Conservation (phyloP, 2,888 invertebrate genomes). For the Leptinotarsa tumamoca region DNA sequence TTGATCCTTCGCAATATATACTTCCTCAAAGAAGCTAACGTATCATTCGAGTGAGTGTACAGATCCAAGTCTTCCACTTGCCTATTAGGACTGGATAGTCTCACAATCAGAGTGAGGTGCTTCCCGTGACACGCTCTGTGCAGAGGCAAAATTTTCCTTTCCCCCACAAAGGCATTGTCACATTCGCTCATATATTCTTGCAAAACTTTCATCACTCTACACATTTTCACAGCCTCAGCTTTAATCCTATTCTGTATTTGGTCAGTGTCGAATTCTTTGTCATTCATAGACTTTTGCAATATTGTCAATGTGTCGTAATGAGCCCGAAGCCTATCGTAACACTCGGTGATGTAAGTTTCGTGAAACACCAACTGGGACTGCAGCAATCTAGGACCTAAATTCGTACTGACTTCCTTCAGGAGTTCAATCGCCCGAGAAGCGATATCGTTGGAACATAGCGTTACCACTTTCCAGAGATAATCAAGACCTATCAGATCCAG, state of each 20-base stretch:
- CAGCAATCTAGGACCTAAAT: slow-evolving; percentile 87
- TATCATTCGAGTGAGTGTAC: slow-evolving; percentile 94
- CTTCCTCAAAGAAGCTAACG: slow-evolving; percentile 85
- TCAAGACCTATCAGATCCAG: slow-evolving; percentile 95
- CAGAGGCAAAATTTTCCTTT: slow-evolving; percentile 89
- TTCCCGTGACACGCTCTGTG: slow-evolving; percentile 91
- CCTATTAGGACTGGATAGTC: slow-evolving; percentile 84
- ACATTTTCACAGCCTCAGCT: slow-evolving; percentile 86
- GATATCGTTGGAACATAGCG: slow-evolving; percentile 92
- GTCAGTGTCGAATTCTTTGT: slow-evolving; percentile 66
- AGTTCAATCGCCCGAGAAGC: slow-evolving; percentile 92
- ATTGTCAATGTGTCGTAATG: slow-evolving; percentile 86
- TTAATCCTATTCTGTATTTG: slow-evolving; percentile 68
- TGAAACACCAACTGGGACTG: slow-evolving; percentile 86
- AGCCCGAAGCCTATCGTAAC: slow-evolving; percentile 88
- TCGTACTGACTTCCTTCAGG: slow-evolving; percentile 92
- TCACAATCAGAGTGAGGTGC: slow-evolving; percentile 86
- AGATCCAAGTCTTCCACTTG: slow-evolving; percentile 93
- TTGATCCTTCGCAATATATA: slow-evolving; percentile 78
- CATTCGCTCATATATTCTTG: slow-evolving; percentile 96
- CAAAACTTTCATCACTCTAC: slow-evolving; percentile 92
- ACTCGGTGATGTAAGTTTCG: slow-evolving; percentile 91
- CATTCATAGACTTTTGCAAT: slow-evolving; percentile 69
- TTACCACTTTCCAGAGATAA: slow-evolving; percentile 89
- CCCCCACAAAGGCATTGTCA: slow-evolving; percentile 88